Conservation (phyloP, 2,888 invertebrate genomes). For the Lutraria lutraria region DNA sequence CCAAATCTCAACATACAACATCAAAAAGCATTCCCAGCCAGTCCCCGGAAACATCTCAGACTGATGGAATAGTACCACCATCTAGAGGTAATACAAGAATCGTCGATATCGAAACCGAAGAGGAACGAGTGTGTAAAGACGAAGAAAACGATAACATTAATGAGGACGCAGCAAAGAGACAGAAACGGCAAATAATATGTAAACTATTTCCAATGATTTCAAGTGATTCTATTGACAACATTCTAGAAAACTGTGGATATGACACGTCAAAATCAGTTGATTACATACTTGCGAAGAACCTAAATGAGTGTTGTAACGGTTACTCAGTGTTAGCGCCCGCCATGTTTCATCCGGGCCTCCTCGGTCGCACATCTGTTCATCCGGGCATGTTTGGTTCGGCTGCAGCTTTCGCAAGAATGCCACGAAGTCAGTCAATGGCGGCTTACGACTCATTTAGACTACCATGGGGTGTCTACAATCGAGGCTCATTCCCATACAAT, state of each 20-base stretch:
- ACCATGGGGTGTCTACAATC: conserved; percentile 21
- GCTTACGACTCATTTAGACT: conserved; percentile 13
- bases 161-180: neutral
- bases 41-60: neutral
- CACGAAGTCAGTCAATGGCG: neutral
- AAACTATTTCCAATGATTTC: conserved; percentile 42
- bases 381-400: conserved; percentile 12
- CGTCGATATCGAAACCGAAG: neutral
- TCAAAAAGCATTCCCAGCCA: neutral
- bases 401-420: conserved; percentile 17
- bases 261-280: conserved; percentile 59
- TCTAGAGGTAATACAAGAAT: neutral
- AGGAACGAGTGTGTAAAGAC: neutral
- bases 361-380: conserved; percentile 25
- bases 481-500: neutral
- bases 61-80: neutral
- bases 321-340: conserved; percentile 32
- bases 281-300: conserved; percentile 49
- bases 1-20: neutral
- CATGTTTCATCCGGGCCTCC: conserved; percentile 41
- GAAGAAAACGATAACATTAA: neutral
- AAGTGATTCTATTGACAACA: conserved; percentile 18
- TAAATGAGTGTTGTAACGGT: conserved; percentile 25
- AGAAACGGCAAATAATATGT: conserved; percentile 38
- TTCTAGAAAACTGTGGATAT: conserved; percentile 27